These are phyloP conservation scores for Pogonophryne albipinna DNA, from an alignment of 2,797 vertebrate genomes.

Conservation along the genomic window DNA sequence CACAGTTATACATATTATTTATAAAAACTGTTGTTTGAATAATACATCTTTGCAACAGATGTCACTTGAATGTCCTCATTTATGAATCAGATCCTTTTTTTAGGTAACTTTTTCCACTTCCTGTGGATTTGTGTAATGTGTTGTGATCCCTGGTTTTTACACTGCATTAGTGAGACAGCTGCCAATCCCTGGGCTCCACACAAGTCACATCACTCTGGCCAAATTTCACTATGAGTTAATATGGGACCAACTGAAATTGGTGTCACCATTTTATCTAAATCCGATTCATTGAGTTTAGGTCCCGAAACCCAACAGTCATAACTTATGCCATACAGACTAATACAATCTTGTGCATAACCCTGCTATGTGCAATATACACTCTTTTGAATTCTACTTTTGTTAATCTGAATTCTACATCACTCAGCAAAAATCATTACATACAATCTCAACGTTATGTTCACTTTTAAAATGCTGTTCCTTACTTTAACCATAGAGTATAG, in stretches of 20 bases:
- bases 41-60: neutral
- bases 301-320: neutral
- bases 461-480: too few relatives aligned
- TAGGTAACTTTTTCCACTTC: conserved; percentile 29
- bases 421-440: too few relatives aligned
- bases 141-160: conserved; percentile 14
- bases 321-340: too few relatives aligned
- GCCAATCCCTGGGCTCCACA: conserved; percentile 23
- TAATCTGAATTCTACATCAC: too few relatives aligned
- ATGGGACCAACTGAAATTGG: neutral
- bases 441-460: too few relatives aligned
- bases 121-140: conserved; percentile 36
- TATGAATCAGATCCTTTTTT: conserved; percentile 19
- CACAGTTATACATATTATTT: neutral
- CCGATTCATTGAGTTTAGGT: neutral
- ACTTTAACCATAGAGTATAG: too few relatives aligned
- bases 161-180: conserved; percentile 22
- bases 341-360: too few relatives aligned
- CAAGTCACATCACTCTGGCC: conserved; percentile 15
- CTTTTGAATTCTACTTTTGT: too few relatives aligned
- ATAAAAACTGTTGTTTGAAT: neutral
- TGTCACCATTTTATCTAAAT: neutral
- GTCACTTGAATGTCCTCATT: neutral
- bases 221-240: conserved; percentile 20
- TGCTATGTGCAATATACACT: too few relatives aligned